Percentiles rank a stretch among this genome's conserved stretches.
Conservation (phyloP, 2,797 vertebrate genomes). For the Furcifer pardalis region DNA sequence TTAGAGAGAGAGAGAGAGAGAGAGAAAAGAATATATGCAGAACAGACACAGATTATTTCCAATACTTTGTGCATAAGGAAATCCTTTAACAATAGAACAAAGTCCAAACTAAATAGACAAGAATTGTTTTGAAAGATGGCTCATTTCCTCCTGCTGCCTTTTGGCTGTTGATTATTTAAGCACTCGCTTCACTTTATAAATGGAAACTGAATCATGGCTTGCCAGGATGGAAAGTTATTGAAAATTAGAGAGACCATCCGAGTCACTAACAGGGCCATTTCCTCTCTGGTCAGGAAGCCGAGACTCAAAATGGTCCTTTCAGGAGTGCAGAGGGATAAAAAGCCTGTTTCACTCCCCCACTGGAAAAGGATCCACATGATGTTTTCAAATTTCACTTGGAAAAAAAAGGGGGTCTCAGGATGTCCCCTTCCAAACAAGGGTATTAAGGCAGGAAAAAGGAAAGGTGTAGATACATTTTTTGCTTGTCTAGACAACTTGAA, state of each 20-base stretch:
- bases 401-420: conserved; percentile 71
- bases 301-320: conserved; percentile 69
- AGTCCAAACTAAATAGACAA: conserved; percentile 75
- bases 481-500: conserved; percentile 69
- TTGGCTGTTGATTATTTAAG: conserved; percentile 72
- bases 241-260: conserved; percentile 71
- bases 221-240: conserved; percentile 77
- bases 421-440: conserved; percentile 76
- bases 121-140: conserved; percentile 76
- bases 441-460: conserved; percentile 77
- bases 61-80: conserved; percentile 78
- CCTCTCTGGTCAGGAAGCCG: conserved; percentile 79
- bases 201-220: conserved; percentile 80
- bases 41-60: conserved; percentile 51
- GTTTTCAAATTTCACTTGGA: conserved; percentile 64
- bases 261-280: conserved; percentile 75
- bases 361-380: conserved; percentile 59
- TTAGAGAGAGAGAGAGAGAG: not conserved
- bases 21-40: conserved; percentile 20
- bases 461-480: conserved; percentile 69
- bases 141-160: conserved; percentile 77
- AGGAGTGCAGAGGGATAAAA: conserved; percentile 75
- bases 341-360: conserved; percentile 57
- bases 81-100: conserved; percentile 74
- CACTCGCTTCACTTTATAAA: conserved; percentile 79